Evolutionary conservation across 2,797 vertebrate genomes (phyloP), one percentile per base, ranked within the genome.

Genomic region (Neosilurus hyrtlii): DNA sequence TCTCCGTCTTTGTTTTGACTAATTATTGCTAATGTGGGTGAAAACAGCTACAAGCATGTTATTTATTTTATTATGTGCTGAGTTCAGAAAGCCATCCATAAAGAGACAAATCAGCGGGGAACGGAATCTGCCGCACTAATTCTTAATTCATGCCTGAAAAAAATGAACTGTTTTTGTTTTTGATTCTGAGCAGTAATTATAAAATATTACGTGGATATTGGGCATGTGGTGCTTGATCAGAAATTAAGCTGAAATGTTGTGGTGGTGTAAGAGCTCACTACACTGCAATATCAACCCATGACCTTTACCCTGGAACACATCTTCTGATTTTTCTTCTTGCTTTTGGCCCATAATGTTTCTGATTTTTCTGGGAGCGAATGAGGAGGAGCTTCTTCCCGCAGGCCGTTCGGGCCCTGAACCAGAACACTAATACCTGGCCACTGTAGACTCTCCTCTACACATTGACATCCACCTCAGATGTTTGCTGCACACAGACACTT

Each of bases 1-100:
- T 35, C 87, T 91, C 90, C 91, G 89, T 92, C 91, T 92, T 94
- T 93, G 93, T 93, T 94, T 92, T 91, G 91, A 94, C 93, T 92
- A 91, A 94, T 94, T 94, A 92, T 93, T 92, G 88, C 89, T 91
- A 91, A 92, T 92, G 90, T 91, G 88, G 92, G 85, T 89, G 86
- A 91, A 89, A 84, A 87, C 89, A 87, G 86, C 89, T 86, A 87
- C 88, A 87, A 91, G 22, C 86, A 87, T 80, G 88, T 79, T 77
- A 81, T 85, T 85, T 82, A 76, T 83, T 84, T 86, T 89, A 90
- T 90, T 80, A 86, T 87, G 89, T 52, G 59, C 63, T 75, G 82
- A 77, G 35, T 24, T 77, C 37, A 52, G 9, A 30, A 77, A 54
- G 6, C 57, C 16, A 67, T 66, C 51, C 59, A 59, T 26, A 52